Conservation (phyloP, 2,888 invertebrate species). For the Sarcophaga subvicina region DNA sequence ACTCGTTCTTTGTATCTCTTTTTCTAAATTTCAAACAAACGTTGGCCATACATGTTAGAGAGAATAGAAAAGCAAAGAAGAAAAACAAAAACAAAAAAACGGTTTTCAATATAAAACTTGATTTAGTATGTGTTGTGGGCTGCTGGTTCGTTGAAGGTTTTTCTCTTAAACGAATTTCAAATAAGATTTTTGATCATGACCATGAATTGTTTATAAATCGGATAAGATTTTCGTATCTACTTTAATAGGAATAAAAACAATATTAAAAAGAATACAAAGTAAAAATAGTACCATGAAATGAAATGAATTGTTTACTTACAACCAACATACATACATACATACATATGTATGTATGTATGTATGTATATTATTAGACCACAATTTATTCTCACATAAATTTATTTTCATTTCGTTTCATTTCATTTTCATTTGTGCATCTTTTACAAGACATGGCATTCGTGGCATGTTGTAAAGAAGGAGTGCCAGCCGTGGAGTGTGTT, state of each 20-base stretch:
- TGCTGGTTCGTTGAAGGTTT: background rate
- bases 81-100: background rate
- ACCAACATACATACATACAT: too few species aligned
- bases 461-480: background rate
- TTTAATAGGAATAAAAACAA: background rate
- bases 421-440: background rate
- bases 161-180: background rate
- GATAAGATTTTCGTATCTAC: background rate
- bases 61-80: background rate
- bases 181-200: constrained; percentile 51
- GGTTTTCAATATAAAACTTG: background rate
- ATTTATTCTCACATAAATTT: constrained; percentile 16
- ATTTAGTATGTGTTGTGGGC: background rate
- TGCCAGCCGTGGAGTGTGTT: background rate
- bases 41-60: background rate
- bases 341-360: too few species aligned
- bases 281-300: background rate
- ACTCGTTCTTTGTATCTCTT: constrained; percentile 6
- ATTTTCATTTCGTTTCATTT: background rate
- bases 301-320: constrained; percentile 1
- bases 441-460: background rate
- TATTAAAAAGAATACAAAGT: constrained; percentile 1
- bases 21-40: background rate
- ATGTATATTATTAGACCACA: background rate
- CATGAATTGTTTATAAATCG: constrained; percentile 42